These are phyloP conservation scores for Staurois parvus DNA, from an alignment of 2,797 vertebrate genomes.

Conservation along the genomic window DNA sequence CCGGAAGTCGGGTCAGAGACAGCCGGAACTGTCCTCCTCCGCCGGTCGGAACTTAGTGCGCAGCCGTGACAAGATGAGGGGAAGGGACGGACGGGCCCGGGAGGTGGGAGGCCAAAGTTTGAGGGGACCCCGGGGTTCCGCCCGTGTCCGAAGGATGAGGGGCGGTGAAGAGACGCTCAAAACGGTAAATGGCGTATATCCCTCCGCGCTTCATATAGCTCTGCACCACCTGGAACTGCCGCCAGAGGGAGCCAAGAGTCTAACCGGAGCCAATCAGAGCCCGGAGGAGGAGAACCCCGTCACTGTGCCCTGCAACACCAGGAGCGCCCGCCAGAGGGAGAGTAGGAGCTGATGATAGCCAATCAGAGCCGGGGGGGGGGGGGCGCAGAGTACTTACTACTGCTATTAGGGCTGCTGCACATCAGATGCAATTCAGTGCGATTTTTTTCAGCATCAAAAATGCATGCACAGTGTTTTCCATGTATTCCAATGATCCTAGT, in stretches of 20 bases:
- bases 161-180: not conserved
- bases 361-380: not conserved
- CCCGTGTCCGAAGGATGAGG: not conserved
- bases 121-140: too few relatives aligned
- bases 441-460: too few relatives aligned
- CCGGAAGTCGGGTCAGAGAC: constrained; percentile 52
- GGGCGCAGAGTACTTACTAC: not conserved
- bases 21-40: constrained; percentile 56
- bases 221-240: not conserved
- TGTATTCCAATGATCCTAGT: too few relatives aligned
- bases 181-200: not conserved
- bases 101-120: not conserved
- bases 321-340: not conserved
- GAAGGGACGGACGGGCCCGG: not conserved
- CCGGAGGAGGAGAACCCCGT: not conserved
- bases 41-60: constrained; percentile 7
- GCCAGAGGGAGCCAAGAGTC: not conserved
- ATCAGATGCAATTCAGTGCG: too few relatives aligned
- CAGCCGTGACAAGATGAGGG: not conserved
- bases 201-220: not conserved
- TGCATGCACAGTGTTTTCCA: too few relatives aligned
- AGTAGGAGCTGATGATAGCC: not conserved
- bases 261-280: not conserved
- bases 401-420: too few relatives aligned
- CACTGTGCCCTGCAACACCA: not conserved